These are phyloP conservation scores for Spilarctia lutea DNA, from an alignment of 2,888 invertebrate species.

Conservation along the genomic window DNA sequence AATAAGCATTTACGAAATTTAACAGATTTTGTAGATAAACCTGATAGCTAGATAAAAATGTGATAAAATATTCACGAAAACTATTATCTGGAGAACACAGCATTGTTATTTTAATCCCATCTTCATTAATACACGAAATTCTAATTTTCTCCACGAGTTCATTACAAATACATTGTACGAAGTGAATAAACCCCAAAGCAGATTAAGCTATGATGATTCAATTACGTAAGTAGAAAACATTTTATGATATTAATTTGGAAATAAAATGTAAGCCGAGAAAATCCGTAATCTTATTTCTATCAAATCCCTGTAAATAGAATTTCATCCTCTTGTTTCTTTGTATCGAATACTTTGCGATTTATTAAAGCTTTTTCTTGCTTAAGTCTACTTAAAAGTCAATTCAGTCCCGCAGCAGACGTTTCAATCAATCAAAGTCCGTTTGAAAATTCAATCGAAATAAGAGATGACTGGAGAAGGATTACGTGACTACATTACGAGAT, in stretches of 20 bases:
- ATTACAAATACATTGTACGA: constrained; percentile 34
- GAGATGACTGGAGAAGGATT: constrained; percentile 79
- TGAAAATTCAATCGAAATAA: constrained; percentile 82
- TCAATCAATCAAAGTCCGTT: constrained; percentile 82
- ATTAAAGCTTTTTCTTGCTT: constrained; percentile 75
- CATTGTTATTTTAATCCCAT: constrained; percentile 12
- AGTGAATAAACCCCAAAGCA: constrained; percentile 33
- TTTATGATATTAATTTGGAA: constrained; percentile 49
- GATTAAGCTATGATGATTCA: constrained; percentile 37
- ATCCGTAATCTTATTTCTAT: constrained; percentile 67
- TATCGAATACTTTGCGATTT: constrained; percentile 76
- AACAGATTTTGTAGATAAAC: background rate
- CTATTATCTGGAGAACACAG: background rate
- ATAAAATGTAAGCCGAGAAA: constrained; percentile 55
- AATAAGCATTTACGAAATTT: constrained; percentile 9
- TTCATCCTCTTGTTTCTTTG: constrained; percentile 73
- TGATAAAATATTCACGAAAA: constrained; percentile 20
- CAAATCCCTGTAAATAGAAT: constrained; percentile 72
- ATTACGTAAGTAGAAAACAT: constrained; percentile 40
- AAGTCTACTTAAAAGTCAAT: constrained; percentile 81
- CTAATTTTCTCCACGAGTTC: constrained; percentile 24
- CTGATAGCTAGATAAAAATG: constrained; percentile 7
- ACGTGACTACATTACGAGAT: constrained; percentile 76
- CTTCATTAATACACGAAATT: constrained; percentile 30
- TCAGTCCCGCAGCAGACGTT: constrained; percentile 70